Base-by-base conservation (phyloP, 2,888 invertebrate species). In the Philereme transversata region DNA sequence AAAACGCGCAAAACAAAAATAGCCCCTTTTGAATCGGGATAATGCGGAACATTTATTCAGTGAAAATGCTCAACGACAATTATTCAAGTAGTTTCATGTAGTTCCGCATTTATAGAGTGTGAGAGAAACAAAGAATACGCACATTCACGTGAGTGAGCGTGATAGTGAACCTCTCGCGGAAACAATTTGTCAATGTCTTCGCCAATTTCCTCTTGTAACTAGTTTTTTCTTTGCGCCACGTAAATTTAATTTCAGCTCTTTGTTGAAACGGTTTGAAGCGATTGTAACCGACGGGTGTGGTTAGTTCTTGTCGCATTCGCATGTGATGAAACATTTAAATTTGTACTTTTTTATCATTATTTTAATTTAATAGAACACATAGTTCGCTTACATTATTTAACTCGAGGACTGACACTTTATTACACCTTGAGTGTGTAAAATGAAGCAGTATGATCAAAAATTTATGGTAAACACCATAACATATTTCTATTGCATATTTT, bases 111-210 rank as follows among this genome's bases (percentile, higher is more conserved):
- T 71, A 57, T 64, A 61, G 65, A 58, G 68, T 63, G 62, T 51
- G 72, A 79, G 49, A 55, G 73, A 69, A 74, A 82, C 71, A 72
- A 68, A 76, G 72, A 64, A 83, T 83, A 71, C 70, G 67, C 61
- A 64, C 52, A 62, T 60, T 62, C 64, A 71, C 73, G 65, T 65
- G 82, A 70, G 73, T 76, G 78, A 88, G 71, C 47, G 77, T 74
- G 82, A 77, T 60, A 65, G 81, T 64, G 73, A 78, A 81, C 79
- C 83, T 87, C 84, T 86, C 81, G 86, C 77, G 84, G 83, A 84
- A 80, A 84, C 89, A 85, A 90, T 91, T 90, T 90, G 87, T 91
- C 91, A 90, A 86, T 90, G 91, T 91, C 91, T 84, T 83, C 85
- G 82, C 86, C 89, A 91, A 90, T 91, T 91, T 91, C 86, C 88